Evolutionary conservation across 2,113 vertebrate species (phyloP).

Genomic region (Capreolus pygargus): DNA sequence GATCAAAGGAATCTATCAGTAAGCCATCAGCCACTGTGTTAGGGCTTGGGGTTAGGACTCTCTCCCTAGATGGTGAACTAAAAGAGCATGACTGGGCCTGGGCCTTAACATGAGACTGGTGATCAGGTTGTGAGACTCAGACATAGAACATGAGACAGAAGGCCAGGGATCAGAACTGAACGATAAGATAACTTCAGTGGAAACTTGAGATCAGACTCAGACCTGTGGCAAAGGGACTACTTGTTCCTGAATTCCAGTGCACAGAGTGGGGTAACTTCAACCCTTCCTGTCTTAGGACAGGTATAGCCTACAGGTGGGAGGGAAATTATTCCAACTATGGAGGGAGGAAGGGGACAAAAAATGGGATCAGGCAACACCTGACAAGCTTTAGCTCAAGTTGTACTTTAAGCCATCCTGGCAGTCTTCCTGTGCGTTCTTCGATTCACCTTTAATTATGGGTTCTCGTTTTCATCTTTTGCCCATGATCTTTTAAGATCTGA

Average conservation of each 20-base stretch:
- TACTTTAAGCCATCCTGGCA: neutral
- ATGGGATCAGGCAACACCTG: neutral
- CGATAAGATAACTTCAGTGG: neutral
- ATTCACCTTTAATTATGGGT: neutral
- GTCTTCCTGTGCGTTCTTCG: neutral
- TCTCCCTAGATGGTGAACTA: neutral
- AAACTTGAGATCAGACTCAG: neutral
- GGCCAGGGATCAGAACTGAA: neutral
- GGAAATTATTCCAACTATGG: neutral
- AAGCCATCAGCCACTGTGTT: neutral
- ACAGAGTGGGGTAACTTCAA: neutral
- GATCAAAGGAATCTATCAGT: neutral
- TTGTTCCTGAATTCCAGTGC: neutral
- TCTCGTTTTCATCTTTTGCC: neutral
- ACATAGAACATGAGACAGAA: conserved; percentile 1
- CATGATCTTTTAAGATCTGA: conserved; percentile 28
- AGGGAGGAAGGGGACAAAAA: neutral
- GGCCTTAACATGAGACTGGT: neutral
- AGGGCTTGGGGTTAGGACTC: neutral
- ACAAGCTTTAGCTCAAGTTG: neutral
- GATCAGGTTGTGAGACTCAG: neutral
- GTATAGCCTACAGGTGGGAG: neutral
- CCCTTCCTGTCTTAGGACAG: neutral
- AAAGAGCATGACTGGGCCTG: neutral
- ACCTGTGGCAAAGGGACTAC: neutral